A percentile compares a stretch with the other conserved stretches of the same genome.
phyloP scores from a whole-genome alignment of 1,140 invertebrate species.

The Chlorops oryzae region DNA sequence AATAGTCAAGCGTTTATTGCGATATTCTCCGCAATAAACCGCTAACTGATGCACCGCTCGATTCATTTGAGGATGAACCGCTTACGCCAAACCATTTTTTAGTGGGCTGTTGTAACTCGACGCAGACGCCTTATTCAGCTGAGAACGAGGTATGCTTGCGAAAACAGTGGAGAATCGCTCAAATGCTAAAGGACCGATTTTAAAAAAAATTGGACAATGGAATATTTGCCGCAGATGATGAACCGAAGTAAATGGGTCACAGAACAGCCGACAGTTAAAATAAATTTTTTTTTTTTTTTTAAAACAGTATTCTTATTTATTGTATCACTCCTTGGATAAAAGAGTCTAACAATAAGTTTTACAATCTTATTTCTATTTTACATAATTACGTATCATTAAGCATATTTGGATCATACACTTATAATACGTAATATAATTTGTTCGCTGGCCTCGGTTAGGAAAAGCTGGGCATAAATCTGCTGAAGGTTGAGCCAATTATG shows the following conservation, averaged over 20 bases:
- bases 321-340: too few relatives aligned
- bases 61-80: constrained; percentile 20
- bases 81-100: constrained; percentile 38
- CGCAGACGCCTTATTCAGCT: constrained; percentile 5
- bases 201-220: constrained; percentile 28
- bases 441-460: too few relatives aligned
- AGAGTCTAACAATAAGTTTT: too few relatives aligned
- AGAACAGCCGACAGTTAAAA: too few relatives aligned
- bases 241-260: constrained; percentile 31
- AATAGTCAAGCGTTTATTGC: constrained; percentile 1
- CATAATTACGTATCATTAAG: too few relatives aligned
- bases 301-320: too few relatives aligned
- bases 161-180: constrained; percentile 21
- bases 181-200: constrained; percentile 25
- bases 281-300: too few relatives aligned
- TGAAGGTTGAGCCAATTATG: too few relatives aligned
- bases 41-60: constrained; percentile 30
- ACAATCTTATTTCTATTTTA: too few relatives aligned
- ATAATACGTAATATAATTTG: too few relatives aligned
- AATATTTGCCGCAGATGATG: constrained; percentile 21
- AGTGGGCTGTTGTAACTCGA: constrained; percentile 12
- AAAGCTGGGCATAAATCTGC: too few relatives aligned
- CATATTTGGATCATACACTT: too few relatives aligned
- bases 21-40: constrained; percentile 14
- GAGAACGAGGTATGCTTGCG: constrained; percentile 11